These are phyloP conservation scores for Cheiracanthium punctorium DNA, from an alignment of 2,888 invertebrate species.

Conservation along the genomic window DNA sequence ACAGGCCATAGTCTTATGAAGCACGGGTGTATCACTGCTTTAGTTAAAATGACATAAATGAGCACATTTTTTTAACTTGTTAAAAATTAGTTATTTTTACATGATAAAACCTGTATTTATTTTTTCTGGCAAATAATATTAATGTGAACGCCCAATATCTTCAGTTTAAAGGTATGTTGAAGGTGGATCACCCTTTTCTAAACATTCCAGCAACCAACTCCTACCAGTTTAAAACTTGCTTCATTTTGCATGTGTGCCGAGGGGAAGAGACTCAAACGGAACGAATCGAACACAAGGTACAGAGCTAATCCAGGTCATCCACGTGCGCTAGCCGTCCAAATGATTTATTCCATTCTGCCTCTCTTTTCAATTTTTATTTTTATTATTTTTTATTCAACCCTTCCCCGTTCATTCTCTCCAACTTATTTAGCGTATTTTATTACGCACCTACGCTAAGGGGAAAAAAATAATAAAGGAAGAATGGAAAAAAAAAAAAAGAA, in stretches of 20 bases:
- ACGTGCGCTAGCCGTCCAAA: conserved; percentile 57
- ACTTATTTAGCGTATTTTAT: conserved; percentile 17
- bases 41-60: too few relatives aligned
- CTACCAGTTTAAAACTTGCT: not conserved
- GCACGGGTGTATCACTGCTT: too few relatives aligned
- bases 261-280: not conserved
- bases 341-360: conserved; percentile 38
- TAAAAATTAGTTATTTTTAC: too few relatives aligned
- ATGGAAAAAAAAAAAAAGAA: not conserved
- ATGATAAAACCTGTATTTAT: too few relatives aligned
- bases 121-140: too few relatives aligned
- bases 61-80: too few relatives aligned
- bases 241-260: not conserved
- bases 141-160: too few relatives aligned
- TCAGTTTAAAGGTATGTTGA: too few relatives aligned
- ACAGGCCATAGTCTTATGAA: too few relatives aligned
- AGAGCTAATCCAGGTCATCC: conserved; percentile 60
- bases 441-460: not conserved
- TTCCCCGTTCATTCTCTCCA: conserved; percentile 22
- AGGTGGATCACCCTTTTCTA: not conserved
- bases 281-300: not conserved
- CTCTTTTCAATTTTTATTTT: not conserved
- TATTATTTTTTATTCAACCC: not conserved
- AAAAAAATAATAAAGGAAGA: not conserved
- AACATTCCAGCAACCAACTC: not conserved